A percentile compares a stretch with the other conserved stretches of the same genome.
These are phyloP conservation scores for Heliothis virescens DNA, from an alignment of 1,140 invertebrate genomes.

Conservation along the genomic window DNA sequence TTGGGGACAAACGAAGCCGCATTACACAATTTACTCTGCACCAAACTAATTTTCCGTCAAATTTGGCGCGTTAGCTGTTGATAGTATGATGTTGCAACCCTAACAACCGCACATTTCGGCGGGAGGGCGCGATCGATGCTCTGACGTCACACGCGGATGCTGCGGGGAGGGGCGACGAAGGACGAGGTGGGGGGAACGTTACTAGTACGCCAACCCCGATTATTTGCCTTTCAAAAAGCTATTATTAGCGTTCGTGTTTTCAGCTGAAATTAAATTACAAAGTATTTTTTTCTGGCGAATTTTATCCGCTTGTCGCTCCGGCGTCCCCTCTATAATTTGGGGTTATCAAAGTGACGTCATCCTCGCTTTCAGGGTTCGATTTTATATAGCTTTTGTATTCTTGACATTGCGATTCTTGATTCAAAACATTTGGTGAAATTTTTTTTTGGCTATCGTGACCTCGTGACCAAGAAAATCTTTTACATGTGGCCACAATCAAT, in stretches of 20 bases:
- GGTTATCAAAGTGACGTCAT: slow-evolving; percentile 16
- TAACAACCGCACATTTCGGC: slow-evolving; percentile 62
- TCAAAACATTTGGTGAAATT: no score
- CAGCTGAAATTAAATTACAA: slow-evolving; percentile 44
- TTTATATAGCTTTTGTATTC: not conserved
- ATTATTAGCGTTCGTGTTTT: slow-evolving; percentile 57
- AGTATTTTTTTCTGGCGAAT: slow-evolving; percentile 35
- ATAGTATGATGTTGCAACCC: slow-evolving; percentile 45
- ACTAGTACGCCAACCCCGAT: slow-evolving; percentile 55
- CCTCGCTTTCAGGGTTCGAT: not conserved
- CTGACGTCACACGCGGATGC: slow-evolving; percentile 78
- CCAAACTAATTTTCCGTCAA: slow-evolving; percentile 45
- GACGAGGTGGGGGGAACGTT: slow-evolving; percentile 41
- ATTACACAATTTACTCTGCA: slow-evolving; percentile 45
- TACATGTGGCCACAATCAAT: no score
- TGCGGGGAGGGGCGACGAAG: slow-evolving; percentile 58
- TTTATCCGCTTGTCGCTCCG: slow-evolving; percentile 25
- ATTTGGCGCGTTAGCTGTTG: slow-evolving; percentile 48
- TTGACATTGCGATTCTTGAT: not conserved
- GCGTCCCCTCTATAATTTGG: slow-evolving; percentile 21
- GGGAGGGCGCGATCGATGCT: slow-evolving; percentile 73
- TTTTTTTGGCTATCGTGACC: no score
- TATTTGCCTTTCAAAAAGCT: slow-evolving; percentile 61
- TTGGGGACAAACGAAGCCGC: slow-evolving; percentile 13
- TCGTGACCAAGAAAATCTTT: no score